Conservation (phyloP, 2,888 invertebrate genomes). For the Spatulosminthurus flaviceps region DNA sequence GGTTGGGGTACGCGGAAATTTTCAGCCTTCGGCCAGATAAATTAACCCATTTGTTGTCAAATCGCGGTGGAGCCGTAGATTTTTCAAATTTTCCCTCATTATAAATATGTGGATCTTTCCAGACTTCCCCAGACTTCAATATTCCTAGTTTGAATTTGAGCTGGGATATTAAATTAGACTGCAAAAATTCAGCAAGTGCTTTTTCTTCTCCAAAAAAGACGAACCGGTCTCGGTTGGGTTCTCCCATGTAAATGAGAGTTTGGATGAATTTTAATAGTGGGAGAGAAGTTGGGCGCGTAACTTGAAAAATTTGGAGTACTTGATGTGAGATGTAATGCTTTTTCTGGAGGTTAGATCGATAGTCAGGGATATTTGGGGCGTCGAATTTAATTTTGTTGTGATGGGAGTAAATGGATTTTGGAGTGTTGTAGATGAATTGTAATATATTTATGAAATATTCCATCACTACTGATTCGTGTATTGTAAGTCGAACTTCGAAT, state of each 20-base stretch:
- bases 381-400: neutral
- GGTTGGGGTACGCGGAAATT: neutral
- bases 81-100: neutral
- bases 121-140: neutral
- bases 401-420: no score
- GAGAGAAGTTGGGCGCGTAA: neutral
- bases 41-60: neutral
- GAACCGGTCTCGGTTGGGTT: slow-evolving; percentile 29
- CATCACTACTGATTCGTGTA: no score
- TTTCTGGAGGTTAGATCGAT: neutral
- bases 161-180: neutral
- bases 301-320: neutral
- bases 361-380: slow-evolving; percentile 15
- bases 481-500: no score
- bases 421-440: no score
- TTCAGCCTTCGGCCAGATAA: neutral
- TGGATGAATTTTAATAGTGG: neutral
- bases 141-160: neutral
- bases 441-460: no score
- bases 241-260: neutral
- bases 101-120: neutral
- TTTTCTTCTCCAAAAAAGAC: neutral
- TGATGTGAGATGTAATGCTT: slow-evolving; percentile 20
- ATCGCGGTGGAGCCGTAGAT: neutral
- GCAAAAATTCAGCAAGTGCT: neutral